Conservation (phyloP, 1,140 invertebrate genomes). For the Psilanteris sp. region DNA sequence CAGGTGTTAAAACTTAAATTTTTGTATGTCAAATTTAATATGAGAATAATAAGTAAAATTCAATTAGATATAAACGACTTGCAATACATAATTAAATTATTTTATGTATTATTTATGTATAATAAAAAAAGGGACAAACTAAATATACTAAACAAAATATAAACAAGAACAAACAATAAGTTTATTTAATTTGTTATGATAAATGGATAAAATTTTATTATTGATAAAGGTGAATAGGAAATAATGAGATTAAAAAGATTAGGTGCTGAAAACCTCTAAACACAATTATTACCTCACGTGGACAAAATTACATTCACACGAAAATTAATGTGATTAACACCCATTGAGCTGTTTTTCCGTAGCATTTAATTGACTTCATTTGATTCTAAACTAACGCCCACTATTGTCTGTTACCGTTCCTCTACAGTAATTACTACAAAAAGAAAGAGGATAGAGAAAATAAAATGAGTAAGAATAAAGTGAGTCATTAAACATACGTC, state of each 20-base stretch:
- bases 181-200: too few relatives aligned
- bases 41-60: too few relatives aligned
- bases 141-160: too few relatives aligned
- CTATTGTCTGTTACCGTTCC: slow-evolving; percentile 29
- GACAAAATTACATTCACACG: slow-evolving; percentile 40
- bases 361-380: slow-evolving; percentile 51
- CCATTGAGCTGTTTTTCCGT: slow-evolving; percentile 51
- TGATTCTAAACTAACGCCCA: slow-evolving; percentile 57
- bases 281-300: slow-evolving; percentile 25
- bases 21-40: too few relatives aligned
- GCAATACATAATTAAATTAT: too few relatives aligned
- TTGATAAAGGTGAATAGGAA: too few relatives aligned
- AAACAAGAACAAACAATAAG: too few relatives aligned
- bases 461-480: slow-evolving; percentile 21
- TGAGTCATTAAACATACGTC: slow-evolving; percentile 43
- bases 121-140: too few relatives aligned
- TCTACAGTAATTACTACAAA: slow-evolving; percentile 24
- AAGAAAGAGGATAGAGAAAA: slow-evolving; percentile 27
- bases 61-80: too few relatives aligned
- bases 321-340: slow-evolving; percentile 42
- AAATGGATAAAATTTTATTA: too few relatives aligned
- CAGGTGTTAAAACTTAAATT: too few relatives aligned
- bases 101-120: too few relatives aligned
- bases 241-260: slow-evolving; percentile 27
- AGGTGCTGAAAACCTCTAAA: slow-evolving; percentile 9